Percentiles rank a stretch among this genome's conserved stretches.
phyloP scores from a whole-genome alignment of 2,113 vertebrate species.

The Lamprotornis superbus region DNA sequence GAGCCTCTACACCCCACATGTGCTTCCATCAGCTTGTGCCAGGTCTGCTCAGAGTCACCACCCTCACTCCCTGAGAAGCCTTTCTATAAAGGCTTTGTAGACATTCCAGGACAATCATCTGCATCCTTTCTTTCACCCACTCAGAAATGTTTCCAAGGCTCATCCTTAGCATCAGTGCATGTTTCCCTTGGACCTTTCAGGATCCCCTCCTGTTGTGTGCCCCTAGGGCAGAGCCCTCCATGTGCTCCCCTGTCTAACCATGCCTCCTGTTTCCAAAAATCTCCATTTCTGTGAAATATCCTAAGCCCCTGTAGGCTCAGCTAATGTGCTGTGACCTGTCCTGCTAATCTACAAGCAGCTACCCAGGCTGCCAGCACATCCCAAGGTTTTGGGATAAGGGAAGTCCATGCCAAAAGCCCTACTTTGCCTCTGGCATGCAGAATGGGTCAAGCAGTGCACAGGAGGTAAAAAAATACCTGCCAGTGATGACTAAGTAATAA shows the following conservation, averaged over 20 bases:
- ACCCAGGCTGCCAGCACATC: not conserved
- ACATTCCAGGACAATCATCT: not conserved
- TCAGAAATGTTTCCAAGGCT: not conserved
- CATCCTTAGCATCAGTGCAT: not conserved
- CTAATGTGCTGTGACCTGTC: not conserved
- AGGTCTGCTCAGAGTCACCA: not conserved
- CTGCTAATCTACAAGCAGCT: not conserved
- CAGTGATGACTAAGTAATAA: not conserved
- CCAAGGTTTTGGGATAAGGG: not conserved
- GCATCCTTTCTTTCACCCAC: not conserved
- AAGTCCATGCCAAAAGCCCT: not conserved
- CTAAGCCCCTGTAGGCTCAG: not conserved
- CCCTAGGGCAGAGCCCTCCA: not conserved
- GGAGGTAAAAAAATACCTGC: not conserved
- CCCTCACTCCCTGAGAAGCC: not conserved
- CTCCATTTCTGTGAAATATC: not conserved
- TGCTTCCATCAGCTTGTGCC: not conserved
- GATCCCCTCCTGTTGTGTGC: rapidly evolving
- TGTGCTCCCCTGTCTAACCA: not conserved
- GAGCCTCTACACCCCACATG: rapidly evolving
- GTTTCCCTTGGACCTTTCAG: not conserved
- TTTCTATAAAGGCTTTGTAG: not conserved
- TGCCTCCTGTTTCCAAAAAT: not conserved
- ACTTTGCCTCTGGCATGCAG: not conserved
- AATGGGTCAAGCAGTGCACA: not conserved